phyloP scores from a whole-genome alignment of 2,113 vertebrate species.

The Columbina picui region DNA sequence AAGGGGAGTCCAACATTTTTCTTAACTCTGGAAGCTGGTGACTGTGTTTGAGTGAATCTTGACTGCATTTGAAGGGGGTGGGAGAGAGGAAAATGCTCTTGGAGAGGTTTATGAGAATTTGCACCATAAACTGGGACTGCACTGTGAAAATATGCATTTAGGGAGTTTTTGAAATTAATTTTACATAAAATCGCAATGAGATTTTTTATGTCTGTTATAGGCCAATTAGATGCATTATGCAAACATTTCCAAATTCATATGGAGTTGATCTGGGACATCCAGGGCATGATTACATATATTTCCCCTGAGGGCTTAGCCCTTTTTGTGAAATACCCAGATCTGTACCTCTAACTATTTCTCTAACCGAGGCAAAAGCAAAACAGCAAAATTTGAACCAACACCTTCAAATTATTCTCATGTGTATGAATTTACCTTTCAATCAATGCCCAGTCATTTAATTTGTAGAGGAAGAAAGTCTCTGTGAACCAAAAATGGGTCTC shows the following conservation, averaged over 20 bases:
- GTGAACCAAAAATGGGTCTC: not conserved
- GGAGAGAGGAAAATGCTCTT: not conserved
- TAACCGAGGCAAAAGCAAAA: accelerated
- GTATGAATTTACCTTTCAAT: not conserved
- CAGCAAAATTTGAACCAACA: not conserved
- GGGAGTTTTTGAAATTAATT: constrained; percentile 14
- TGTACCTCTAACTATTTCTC: not conserved
- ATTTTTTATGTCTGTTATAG: not conserved
- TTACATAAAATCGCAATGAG: constrained; percentile 6
- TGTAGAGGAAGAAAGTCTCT: not conserved
- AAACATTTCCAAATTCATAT: constrained; percentile 3
- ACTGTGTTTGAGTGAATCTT: not conserved
- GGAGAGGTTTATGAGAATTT: not conserved
- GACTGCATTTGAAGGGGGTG: not conserved
- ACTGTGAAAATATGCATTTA: not conserved
- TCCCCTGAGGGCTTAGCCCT: not conserved
- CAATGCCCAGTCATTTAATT: not conserved
- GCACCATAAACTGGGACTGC: not conserved
- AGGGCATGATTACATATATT: not conserved
- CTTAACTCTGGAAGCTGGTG: not conserved
- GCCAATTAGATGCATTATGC: constrained; percentile 1
- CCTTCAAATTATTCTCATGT: not conserved
- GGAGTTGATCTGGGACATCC: not conserved
- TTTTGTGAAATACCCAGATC: not conserved
- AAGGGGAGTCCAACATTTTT: not conserved